Evolutionary conservation across 2,113 vertebrate species (phyloP), one percentile per base, ranked within the genome.

Genomic region (Campylomormyrus tamandua): DNA sequence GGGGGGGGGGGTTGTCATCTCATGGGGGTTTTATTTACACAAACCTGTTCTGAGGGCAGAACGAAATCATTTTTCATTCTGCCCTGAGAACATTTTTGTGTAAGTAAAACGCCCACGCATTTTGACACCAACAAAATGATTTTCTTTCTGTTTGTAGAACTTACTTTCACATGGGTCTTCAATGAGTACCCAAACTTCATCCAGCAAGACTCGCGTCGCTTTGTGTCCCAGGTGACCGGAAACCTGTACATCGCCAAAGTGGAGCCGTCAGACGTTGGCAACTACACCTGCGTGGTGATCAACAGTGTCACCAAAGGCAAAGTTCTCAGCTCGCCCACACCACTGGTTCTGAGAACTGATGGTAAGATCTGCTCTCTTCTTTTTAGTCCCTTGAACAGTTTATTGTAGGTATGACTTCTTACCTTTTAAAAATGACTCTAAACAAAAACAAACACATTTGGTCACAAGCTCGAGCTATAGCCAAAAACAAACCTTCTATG

Each of bases 241-340:
- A 98, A 99, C 88, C 94, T 99, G 1, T 99, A 99, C 94, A 98
- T 99, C 0, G 97, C 98, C 1, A 99, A 98, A 94, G 98, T 99
- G 92, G 97, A 99, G 66, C 93, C 94, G 3, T 98, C 97, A 0
- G 98, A 99, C 1, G 98, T 95, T 46, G 98, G 98, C 39, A 98
- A 98, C 94, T 99, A 99, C 93, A 99, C 98, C 0, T 99, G 98
- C 0, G 97, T 99, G 31, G 98, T 99, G 90, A 98, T 98, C 0
- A 99, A 98, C 94, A 96, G 94, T 0, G 96, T 98, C 91, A 99
- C 98, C 83, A 98, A 96, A 93, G 96, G 93, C 94, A 95, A 93
- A 10, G 97, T 97, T 46, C 95, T 97, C 90, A 98, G 98, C 2
- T 97, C 98, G 0, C 97, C 97, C 2, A 99, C 98, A 0, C 97